Base-by-base conservation (phyloP, 2,888 invertebrate genomes). In the Plagodis dolabraria region DNA sequence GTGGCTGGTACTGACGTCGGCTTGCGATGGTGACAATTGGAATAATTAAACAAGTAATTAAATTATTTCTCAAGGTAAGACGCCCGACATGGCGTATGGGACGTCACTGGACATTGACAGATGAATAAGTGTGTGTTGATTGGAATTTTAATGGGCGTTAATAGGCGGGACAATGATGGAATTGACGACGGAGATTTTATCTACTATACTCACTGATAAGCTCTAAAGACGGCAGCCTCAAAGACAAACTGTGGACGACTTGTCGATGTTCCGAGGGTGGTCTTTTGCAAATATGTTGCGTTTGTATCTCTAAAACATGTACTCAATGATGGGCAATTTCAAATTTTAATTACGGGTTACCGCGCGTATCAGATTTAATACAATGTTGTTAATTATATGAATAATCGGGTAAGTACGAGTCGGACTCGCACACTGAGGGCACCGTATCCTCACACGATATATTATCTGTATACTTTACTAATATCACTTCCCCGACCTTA, bases 101-200 rank as follows among this genome's bases (percentile, higher is more conserved):
- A 79, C 76, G 71, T 70, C 67, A 75, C 77, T 74, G 71, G 68
- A 71, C 61, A 59, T 69, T 63, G 91, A 90, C 92, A 86, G 85
- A 90, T 92, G 91, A 92, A 91, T 92, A 89, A 89, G 86, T 86
- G 86, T 77, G 84, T 87, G 88, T 86, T 85, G 91, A 89, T 91
- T 87, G 91, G 90, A 82, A 85, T 88, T 87, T 89, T 89, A 90
- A 91, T 87, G 85, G 84, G 86, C 87, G 88, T 84, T 88, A 91
- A 92, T 90, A 84, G 89, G 87, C 89, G 89, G 90, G 86, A 92
- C 92, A 92, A 91, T 88, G 87, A 90, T 79, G 80, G 81, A 86
- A 87, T 90, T 82, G 81, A 80, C 75, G 74, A 71, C 74, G 73
- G 55, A 85, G 91, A 91, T 90, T 80, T 80, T 89, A 91, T 91